phyloP scores from a whole-genome alignment of 2,113 vertebrate genomes.

The Malurus melanocephalus region DNA sequence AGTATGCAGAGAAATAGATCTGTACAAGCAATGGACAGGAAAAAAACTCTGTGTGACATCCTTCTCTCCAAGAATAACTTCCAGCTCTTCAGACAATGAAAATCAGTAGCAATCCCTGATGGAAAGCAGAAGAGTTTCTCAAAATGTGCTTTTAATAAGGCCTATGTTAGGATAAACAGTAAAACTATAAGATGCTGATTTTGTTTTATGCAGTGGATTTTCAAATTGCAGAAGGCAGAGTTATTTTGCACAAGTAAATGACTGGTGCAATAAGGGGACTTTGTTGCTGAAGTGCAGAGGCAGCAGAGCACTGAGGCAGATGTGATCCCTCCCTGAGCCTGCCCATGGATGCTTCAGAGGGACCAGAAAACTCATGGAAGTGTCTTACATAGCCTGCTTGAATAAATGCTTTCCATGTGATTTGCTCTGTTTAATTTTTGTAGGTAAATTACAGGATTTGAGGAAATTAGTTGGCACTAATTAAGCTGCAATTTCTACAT shows the following conservation, averaged over 20 bases:
- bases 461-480: neutral
- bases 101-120: neutral
- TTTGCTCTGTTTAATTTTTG: neutral
- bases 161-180: neutral
- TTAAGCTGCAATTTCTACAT: neutral
- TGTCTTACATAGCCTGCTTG: neutral
- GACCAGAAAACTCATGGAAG: neutral
- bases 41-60: neutral
- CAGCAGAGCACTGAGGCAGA: neutral
- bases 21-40: neutral
- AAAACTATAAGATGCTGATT: neutral
- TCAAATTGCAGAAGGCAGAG: neutral
- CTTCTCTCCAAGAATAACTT: neutral
- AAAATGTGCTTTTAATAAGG: neutral
- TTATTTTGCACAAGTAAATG: neutral
- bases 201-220: neutral
- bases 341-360: rapidly evolving
- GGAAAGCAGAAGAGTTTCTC: neutral
- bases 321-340: neutral
- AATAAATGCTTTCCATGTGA: neutral
- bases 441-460: neutral
- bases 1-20: neutral
- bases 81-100: neutral
- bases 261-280: neutral
- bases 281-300: neutral